Evolutionary conservation across 2,888 invertebrate species (phyloP).

Genomic region (Tortrix viridana): DNA sequence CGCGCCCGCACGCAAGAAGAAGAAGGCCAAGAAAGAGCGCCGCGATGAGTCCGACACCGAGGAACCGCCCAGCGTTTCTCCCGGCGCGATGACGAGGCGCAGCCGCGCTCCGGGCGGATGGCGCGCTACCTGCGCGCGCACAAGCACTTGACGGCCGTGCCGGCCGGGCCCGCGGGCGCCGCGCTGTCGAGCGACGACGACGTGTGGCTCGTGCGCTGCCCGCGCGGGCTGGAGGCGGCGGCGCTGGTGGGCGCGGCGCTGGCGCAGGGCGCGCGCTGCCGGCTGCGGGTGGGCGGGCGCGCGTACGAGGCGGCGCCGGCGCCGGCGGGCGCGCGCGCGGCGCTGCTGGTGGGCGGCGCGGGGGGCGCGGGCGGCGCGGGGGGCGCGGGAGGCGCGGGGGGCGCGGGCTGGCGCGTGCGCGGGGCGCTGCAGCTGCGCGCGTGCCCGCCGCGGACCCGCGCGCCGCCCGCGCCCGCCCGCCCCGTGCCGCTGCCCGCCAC

Average conservation of each 20-base stretch:
- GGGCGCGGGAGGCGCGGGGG: too few species aligned
- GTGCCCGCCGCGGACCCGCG: slow-evolving; percentile 2
- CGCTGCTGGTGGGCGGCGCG: slow-evolving; percentile 8
- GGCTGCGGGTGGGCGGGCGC: slow-evolving; percentile 13
- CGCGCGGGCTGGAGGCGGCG: slow-evolving; percentile 1
- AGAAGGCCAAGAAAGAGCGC: slow-evolving; percentile 10
- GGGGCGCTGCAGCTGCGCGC: slow-evolving; percentile 17
- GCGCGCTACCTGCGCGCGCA: slow-evolving; percentile 23
- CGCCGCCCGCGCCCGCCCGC: not conserved
- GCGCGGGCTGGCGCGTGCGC: slow-evolving; percentile 12
- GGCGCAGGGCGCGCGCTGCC: slow-evolving; percentile 6
- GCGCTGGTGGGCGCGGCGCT: slow-evolving; percentile 20
- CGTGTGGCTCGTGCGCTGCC: slow-evolving; percentile 22
- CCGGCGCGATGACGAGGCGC: not conserved
- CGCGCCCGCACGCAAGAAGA: slow-evolving; percentile 18
- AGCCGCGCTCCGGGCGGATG: slow-evolving; percentile 3
- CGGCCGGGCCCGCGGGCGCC: slow-evolving; percentile 39
- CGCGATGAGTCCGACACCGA: slow-evolving; percentile 14
- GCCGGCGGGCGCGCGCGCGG: not conserved
- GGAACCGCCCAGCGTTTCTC: slow-evolving; percentile 32
- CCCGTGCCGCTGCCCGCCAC: slow-evolving; percentile 16
- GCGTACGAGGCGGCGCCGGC: slow-evolving; percentile 24
- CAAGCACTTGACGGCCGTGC: slow-evolving; percentile 26
- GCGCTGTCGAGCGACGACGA: slow-evolving; percentile 27
- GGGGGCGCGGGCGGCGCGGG: slow-evolving; percentile 1